A percentile compares a stretch with the other conserved stretches of the same genome.
Conservation (phyloP, 2,797 vertebrate genomes). For the Poeciliopsis paucimaculata region DNA sequence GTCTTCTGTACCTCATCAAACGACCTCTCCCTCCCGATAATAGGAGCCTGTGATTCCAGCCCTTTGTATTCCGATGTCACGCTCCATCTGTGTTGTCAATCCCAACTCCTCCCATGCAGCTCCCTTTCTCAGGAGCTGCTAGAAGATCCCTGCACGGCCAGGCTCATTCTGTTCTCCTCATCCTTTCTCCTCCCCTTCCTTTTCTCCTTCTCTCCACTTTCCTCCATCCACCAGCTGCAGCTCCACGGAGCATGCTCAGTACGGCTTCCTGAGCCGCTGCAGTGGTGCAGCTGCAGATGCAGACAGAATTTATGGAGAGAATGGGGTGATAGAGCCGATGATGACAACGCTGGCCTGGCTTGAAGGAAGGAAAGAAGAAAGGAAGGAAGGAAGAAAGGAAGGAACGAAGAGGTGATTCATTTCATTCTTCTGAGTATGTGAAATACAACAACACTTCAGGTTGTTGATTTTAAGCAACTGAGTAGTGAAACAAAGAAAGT, state of each 20-base stretch:
- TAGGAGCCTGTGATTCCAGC: slow-evolving; percentile 10
- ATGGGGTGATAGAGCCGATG: slow-evolving; percentile 21
- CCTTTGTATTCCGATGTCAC: slow-evolving; percentile 23
- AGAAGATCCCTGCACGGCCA: slow-evolving; percentile 51
- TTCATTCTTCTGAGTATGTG: not conserved
- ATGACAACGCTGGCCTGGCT: slow-evolving; percentile 6
- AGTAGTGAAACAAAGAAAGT: not conserved
- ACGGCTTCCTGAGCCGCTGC: slow-evolving; percentile 61
- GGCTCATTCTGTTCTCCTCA: slow-evolving; percentile 39
- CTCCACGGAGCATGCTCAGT: slow-evolving; percentile 75
- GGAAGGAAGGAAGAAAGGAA: too few relatives aligned
- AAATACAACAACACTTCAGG: not conserved
- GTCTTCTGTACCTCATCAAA: slow-evolving; percentile 55
- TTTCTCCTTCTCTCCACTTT: slow-evolving; percentile 65
- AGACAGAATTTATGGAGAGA: slow-evolving; percentile 32
- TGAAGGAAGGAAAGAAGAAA: not conserved
- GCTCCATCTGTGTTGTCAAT: slow-evolving; percentile 54
- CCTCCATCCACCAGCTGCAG: slow-evolving; percentile 67
- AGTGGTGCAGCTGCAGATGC: slow-evolving; percentile 53
- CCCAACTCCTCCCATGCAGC: slow-evolving; percentile 45
- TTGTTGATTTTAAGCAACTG: not conserved
- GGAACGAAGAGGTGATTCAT: not conserved
- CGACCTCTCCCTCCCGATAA: slow-evolving; percentile 35
- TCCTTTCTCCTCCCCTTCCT: slow-evolving; percentile 55
- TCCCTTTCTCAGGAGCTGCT: slow-evolving; percentile 57